Evolutionary conservation across 2,888 invertebrate genomes (phyloP).

Genomic region (Cerastoderma edule): DNA sequence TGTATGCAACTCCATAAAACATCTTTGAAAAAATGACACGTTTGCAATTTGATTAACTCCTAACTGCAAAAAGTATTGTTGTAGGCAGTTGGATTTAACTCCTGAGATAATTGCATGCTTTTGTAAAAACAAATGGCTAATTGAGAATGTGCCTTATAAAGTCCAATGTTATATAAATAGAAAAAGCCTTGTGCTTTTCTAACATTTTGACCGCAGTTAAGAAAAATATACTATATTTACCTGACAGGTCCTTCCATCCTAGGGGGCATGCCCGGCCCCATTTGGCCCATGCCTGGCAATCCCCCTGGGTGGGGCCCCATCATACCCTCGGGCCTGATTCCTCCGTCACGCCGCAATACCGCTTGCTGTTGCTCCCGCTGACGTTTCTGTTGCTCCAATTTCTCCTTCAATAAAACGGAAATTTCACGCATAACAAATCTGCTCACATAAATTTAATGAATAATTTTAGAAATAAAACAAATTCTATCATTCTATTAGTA

Average conservation of each 20-base stretch:
- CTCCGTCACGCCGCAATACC: constrained; percentile 58
- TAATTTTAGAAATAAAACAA: background rate
- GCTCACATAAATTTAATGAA: background rate
- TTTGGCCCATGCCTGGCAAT: constrained; percentile 52
- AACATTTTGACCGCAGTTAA: too few relatives aligned
- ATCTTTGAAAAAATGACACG: too few relatives aligned
- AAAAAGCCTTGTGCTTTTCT: too few relatives aligned
- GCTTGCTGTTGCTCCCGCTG: constrained; percentile 79
- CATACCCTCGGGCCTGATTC: constrained; percentile 59
- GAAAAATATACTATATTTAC: constrained; percentile 25
- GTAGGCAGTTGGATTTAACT: too few relatives aligned
- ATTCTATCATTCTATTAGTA: too few relatives aligned
- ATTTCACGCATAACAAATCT: background rate
- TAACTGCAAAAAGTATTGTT: too few relatives aligned
- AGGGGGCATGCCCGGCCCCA: constrained; percentile 57
- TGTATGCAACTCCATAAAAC: too few relatives aligned
- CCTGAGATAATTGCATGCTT: too few relatives aligned
- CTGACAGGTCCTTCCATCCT: constrained; percentile 62
- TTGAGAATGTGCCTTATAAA: too few relatives aligned
- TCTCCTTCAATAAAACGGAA: constrained; percentile 86
- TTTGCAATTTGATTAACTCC: too few relatives aligned
- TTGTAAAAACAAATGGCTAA: too few relatives aligned
- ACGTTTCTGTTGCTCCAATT: constrained; percentile 89
- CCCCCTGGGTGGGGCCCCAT: constrained; percentile 58
- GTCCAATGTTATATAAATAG: too few relatives aligned